These are phyloP conservation scores for Passer domesticus DNA, from an alignment of 2,113 vertebrate species.

Conservation along the genomic window DNA sequence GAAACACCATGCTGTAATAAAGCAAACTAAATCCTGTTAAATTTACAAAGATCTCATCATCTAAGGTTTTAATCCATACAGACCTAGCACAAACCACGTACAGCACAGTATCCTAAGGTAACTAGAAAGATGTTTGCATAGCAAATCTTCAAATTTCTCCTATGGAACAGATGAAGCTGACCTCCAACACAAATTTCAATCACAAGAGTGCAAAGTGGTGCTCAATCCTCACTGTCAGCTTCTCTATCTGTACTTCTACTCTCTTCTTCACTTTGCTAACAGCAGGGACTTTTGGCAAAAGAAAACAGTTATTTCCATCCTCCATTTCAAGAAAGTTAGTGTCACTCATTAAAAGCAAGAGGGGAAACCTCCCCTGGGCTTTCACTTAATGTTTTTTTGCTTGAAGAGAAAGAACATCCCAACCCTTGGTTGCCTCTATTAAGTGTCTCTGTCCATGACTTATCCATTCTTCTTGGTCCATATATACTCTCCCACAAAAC, in stretches of 20 bases:
- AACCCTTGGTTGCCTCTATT: slow-evolving; percentile 79
- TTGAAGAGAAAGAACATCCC: slow-evolving; percentile 74
- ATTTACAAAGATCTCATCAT: not conserved
- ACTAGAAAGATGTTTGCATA: slow-evolving; percentile 48
- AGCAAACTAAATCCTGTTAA: not conserved
- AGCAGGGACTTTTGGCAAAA: not conserved
- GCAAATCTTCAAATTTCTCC: slow-evolving; percentile 23
- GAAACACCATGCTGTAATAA: not conserved
- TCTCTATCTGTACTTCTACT: not conserved
- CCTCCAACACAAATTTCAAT: not conserved
- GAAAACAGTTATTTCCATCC: not conserved
- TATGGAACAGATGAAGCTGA: not conserved
- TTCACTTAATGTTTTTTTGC: slow-evolving; percentile 40
- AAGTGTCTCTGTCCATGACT: slow-evolving; percentile 80
- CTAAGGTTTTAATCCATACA: slow-evolving; percentile 3
- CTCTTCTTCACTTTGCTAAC: not conserved
- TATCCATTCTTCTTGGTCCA: slow-evolving; percentile 83
- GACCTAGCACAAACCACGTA: not conserved
- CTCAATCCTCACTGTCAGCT: not conserved
- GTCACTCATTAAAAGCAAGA: not conserved
- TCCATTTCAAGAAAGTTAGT: not conserved
- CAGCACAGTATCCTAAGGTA: slow-evolving; percentile 1
- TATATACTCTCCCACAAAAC: slow-evolving; percentile 78
- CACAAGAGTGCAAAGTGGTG: slow-evolving; percentile 14
- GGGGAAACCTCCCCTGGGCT: not conserved